Percentiles rank a stretch among this genome's conserved stretches.
phyloP scores from a whole-genome alignment of 1,140 invertebrate genomes.

The Psix sp. region DNA sequence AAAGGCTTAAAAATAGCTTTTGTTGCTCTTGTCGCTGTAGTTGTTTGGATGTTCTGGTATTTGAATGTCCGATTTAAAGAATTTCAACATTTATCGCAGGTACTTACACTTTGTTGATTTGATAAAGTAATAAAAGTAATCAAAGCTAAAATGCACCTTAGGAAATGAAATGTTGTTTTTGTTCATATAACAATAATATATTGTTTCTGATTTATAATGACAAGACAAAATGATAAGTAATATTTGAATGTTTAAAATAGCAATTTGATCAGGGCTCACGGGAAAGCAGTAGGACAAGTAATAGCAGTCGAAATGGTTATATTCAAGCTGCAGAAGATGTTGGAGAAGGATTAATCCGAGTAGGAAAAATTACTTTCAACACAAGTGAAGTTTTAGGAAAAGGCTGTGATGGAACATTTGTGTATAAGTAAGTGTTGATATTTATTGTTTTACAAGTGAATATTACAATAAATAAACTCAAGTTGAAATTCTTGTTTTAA shows the following conservation, averaged over 20 bases:
- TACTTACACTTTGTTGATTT: slow-evolving; percentile 43
- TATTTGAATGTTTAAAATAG: slow-evolving; percentile 39
- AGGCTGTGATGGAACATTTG: slow-evolving; percentile 99
- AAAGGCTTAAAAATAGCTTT: slow-evolving; percentile 82
- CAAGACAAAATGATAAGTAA: neutral
- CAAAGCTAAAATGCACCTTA: too few relatives aligned
- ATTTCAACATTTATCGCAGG: slow-evolving; percentile 83
- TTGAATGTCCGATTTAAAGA: slow-evolving; percentile 77
- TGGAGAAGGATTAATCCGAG: slow-evolving; percentile 84
- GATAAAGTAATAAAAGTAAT: too few relatives aligned
- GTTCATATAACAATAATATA: too few relatives aligned
- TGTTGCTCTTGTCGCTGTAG: slow-evolving; percentile 81
- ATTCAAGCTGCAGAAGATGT: slow-evolving; percentile 80
- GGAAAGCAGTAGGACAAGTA: slow-evolving; percentile 69
- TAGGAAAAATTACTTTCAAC: slow-evolving; percentile 95
- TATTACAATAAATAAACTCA: slow-evolving; percentile 9
- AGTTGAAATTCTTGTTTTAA: too few relatives aligned
- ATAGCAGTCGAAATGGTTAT: slow-evolving; percentile 71
- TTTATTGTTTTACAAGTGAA: too few relatives aligned
- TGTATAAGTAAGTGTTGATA: slow-evolving; percentile 93
- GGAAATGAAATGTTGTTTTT: too few relatives aligned
- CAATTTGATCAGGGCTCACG: slow-evolving; percentile 69
- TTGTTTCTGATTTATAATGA: neutral
- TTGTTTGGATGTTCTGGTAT: slow-evolving; percentile 85
- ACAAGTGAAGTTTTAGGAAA: slow-evolving; percentile 93